Evolutionary conservation across 2,888 invertebrate species (phyloP).

Genomic region (Saturnia pavonia): DNA sequence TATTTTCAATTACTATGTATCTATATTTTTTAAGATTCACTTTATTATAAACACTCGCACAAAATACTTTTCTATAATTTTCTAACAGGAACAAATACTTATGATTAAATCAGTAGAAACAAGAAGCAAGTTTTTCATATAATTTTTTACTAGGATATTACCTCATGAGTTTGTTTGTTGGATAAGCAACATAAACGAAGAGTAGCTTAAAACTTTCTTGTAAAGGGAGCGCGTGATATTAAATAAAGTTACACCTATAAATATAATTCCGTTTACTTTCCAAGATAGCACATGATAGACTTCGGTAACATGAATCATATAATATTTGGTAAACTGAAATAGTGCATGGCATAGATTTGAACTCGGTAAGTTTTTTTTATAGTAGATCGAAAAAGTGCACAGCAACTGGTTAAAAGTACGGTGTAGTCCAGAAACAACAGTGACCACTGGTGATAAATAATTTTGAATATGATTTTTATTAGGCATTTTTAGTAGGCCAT

Average conservation of each 20-base stretch:
- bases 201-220: constrained; percentile 70
- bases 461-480: too few relatives aligned
- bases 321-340: not conserved
- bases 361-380: not conserved
- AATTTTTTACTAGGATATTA: not conserved
- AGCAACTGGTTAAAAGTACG: too few relatives aligned
- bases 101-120: not conserved
- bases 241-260: constrained; percentile 81
- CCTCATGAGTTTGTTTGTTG: constrained; percentile 25
- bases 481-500: too few relatives aligned
- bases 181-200: constrained; percentile 28
- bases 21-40: too few relatives aligned
- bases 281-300: constrained; percentile 48
- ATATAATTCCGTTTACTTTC: constrained; percentile 77
- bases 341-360: not conserved
- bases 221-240: constrained; percentile 64
- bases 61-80: too few relatives aligned
- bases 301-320: not conserved
- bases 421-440: too few relatives aligned
- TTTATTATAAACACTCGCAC: too few relatives aligned
- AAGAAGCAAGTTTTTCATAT: not conserved
- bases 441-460: too few relatives aligned
- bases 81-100: too few relatives aligned
- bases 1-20: too few relatives aligned
- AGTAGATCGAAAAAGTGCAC: too few relatives aligned